phyloP scores from a whole-genome alignment of 2,888 invertebrate genomes.

The Mimas tiliae region DNA sequence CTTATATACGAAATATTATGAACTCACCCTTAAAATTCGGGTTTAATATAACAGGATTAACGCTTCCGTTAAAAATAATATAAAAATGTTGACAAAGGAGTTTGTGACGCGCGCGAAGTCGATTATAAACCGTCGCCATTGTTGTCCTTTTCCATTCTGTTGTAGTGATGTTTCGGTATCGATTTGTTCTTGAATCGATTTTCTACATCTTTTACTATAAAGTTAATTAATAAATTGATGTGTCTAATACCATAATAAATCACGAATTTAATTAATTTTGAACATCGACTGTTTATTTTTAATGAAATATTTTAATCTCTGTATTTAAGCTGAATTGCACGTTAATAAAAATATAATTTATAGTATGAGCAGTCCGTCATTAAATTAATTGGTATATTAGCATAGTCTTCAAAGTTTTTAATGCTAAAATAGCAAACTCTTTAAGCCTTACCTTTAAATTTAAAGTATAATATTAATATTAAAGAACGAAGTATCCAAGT shows the following conservation, averaged over 20 bases:
- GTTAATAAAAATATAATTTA: background rate
- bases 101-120: conserved; percentile 69
- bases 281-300: background rate
- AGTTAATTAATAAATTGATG: background rate
- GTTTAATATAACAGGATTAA: conserved; percentile 80
- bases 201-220: background rate
- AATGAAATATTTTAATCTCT: background rate
- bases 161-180: conserved; percentile 58
- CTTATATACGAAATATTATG: conserved; percentile 74
- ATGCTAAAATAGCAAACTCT: background rate
- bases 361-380: background rate
- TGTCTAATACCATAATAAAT: background rate
- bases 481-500: background rate
- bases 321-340: background rate
- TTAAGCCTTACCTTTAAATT: background rate
- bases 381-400: background rate
- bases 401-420: background rate
- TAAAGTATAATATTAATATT: background rate
- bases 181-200: conserved; percentile 36
- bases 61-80: conserved; percentile 48
- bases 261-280: background rate
- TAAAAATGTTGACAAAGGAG: conserved; percentile 66
- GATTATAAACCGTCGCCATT: conserved; percentile 77
- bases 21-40: conserved; percentile 61
- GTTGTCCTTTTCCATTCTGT: conserved; percentile 76